phyloP scores from a whole-genome alignment of 2,113 vertebrate genomes.

The Oncorhynchus kisutch region DNA sequence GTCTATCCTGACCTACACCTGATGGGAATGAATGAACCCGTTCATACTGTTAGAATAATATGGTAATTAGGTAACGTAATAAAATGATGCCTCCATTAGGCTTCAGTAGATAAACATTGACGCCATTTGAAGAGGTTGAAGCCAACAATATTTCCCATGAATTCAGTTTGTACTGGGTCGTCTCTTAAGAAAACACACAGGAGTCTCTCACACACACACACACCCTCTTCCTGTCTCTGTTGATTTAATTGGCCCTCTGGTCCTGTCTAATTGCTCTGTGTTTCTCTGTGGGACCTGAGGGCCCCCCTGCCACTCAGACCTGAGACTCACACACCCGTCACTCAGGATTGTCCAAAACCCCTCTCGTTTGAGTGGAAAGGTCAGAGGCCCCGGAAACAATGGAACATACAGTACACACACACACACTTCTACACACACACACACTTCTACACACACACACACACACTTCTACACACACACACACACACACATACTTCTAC shows the following conservation, averaged over 20 bases:
- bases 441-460: slow-evolving; percentile 21
- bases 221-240: background rate
- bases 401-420: slow-evolving; percentile 52
- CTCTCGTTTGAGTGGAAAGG: slow-evolving; percentile 62
- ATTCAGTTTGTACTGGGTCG: no score
- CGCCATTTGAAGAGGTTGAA: no score
- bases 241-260: background rate
- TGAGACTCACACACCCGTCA: slow-evolving; percentile 1
- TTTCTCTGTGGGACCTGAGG: background rate
- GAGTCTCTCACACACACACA: background rate
- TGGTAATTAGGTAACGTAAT: no score
- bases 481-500: background rate
- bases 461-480: slow-evolving; percentile 18
- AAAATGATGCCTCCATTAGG: no score
- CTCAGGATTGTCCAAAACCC: slow-evolving; percentile 27
- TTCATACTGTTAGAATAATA: no score
- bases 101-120: no score
- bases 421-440: background rate
- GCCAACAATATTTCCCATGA: no score
- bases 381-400: slow-evolving; percentile 65
- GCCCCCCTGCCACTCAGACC: background rate
- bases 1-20: no score
- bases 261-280: background rate
- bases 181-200: no score
- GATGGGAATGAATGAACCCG: no score